Evolutionary conservation across 2,113 vertebrate species (phyloP), one percentile per base, ranked within the genome.

Genomic region (Pluvianellus socialis): DNA sequence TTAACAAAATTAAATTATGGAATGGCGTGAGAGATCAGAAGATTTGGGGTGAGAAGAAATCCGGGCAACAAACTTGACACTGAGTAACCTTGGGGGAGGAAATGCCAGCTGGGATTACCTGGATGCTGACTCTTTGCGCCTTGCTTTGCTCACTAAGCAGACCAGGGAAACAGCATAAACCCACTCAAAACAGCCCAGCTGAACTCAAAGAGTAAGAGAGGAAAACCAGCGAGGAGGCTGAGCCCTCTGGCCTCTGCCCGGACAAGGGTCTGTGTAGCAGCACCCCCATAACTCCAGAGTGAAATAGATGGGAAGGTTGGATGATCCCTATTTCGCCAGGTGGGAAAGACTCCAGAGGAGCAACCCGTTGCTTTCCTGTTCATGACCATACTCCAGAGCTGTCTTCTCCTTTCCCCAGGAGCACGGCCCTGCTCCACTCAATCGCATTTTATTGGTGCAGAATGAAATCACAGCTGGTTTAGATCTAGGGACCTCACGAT

Each of bases 381-480:
- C 47, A 83, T n/a, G 17, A 88, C 14, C 13, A 12, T 12, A 49
- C 8, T 58, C 40, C 40, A 27, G 53, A 88, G 24, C 10, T 23
- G 17, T 58, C 33, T 94, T 94, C 47, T 86, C 33, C 71, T 79
- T 72, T 90, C 72, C 15, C 26, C 50, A 52, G 75, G 38, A 93
- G 27, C 14, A 81, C 5, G 22, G 52, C 5, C 18, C 35, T 45
- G 27, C 44, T 88, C 73, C 52, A 49, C 72, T 86, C 63, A 88
- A 56, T 61, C 30, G 56, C 47, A 56, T 79, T 93, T 90, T 63
- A 90, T 96, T 88, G 79, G n/a, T 38, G 62, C 20, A 42, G 62
- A 93, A 92, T 70, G 33, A 93, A 94, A 83, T 89, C 88, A 80
- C 96, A 95, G 86, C 80, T 95, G 96, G 82, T 94, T 97, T 96